Conservation (phyloP, 1,140 invertebrate genomes). For the Heliconius nattereri region DNA sequence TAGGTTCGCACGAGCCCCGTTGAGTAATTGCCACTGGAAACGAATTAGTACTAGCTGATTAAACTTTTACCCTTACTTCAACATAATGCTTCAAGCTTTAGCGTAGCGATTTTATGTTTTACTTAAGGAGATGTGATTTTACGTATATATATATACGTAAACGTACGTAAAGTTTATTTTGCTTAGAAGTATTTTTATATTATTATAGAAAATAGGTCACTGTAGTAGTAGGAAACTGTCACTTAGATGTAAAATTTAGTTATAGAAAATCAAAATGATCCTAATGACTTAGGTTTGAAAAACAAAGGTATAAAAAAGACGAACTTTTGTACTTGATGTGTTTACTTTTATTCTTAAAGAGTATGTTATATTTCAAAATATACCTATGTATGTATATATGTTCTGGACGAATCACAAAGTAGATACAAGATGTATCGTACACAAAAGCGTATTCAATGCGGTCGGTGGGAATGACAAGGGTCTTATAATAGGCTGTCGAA, state of each 20-base stretch:
- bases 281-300: too few species aligned
- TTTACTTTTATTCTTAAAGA: too few species aligned
- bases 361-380: too few species aligned
- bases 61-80: slow-evolving; percentile 1
- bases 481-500: slow-evolving; percentile 20
- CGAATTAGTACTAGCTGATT: slow-evolving; percentile 11
- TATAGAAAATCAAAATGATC: too few species aligned
- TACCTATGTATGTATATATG: not conserved
- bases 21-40: slow-evolving; percentile 7
- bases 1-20: not conserved
- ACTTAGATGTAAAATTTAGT: too few species aligned
- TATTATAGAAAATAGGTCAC: too few species aligned
- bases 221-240: too few species aligned
- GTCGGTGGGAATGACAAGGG: slow-evolving; percentile 19
- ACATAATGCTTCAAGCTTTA: not conserved
- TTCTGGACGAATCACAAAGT: not conserved
- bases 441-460: slow-evolving; percentile 13
- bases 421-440: not conserved
- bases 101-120: not conserved
- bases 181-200: too few species aligned
- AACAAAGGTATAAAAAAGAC: too few species aligned
- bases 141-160: too few species aligned
- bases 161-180: too few species aligned
- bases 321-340: too few species aligned
- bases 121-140: not conserved